A percentile compares a stretch with the other conserved stretches of the same genome.
Evolutionary conservation across 2,797 vertebrate genomes (phyloP).

Genomic region (Dendrocincla fuliginosa): DNA sequence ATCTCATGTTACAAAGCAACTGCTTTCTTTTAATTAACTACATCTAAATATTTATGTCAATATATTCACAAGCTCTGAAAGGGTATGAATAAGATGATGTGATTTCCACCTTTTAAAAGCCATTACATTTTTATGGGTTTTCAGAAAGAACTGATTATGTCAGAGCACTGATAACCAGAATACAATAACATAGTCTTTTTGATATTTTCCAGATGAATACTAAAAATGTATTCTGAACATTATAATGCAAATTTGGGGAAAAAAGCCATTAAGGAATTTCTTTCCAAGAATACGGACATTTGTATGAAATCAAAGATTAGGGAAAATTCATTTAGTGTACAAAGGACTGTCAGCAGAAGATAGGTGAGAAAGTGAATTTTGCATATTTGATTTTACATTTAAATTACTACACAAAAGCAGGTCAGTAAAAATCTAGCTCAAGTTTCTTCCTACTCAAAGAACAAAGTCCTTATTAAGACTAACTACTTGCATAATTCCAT

Average conservation of each 20-base stretch:
- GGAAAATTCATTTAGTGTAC: not conserved
- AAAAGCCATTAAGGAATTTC: not conserved
- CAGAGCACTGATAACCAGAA: not conserved
- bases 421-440: not conserved
- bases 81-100: not conserved
- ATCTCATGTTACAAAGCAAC: not conserved
- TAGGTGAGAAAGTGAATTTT: not conserved
- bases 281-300: not conserved
- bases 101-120: not conserved
- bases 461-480: not conserved
- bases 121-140: not conserved
- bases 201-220: not conserved
- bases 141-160: not conserved
- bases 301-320: not conserved
- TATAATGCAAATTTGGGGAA: not conserved
- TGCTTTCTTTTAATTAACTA: constrained; percentile 34
- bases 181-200: not conserved
- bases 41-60: constrained; percentile 2
- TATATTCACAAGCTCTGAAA: not conserved
- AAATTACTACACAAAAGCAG: not conserved
- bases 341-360: not conserved
- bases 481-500: not conserved
- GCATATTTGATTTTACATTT: not conserved
- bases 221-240: not conserved
- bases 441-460: not conserved